Base-by-base conservation (phyloP, 1,140 invertebrate genomes). In the Drosophila malerkotliana region DNA sequence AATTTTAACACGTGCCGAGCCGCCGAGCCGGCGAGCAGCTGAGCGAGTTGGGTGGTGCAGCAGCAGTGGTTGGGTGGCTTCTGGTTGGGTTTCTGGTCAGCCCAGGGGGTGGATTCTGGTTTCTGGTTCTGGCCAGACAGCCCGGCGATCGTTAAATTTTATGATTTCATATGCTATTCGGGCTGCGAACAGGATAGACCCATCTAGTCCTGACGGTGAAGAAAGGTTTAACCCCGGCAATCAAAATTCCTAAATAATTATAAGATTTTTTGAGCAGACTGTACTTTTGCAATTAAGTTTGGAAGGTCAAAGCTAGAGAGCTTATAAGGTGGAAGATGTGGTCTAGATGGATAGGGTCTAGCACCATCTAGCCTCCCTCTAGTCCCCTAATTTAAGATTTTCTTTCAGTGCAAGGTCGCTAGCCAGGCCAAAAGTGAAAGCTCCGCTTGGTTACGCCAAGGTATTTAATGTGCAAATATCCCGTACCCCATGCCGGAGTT, bases 401-500 rank as follows among this genome's bases (percentile, higher is more conserved):
- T 67, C 26, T 52, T n/a, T 15, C 14, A 15, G 34, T 67, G 60
- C 28, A 24, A 32, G 9, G 28, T 28, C 14, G n/a, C 47, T 37
- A n/a, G 30, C 28, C 12, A 32, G 62, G 44, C 18, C 68, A 87
- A 91, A 91, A 80, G 81, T 79, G 76, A 80, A 84, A 84, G 79
- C 66, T 44, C 68, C 52, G 18, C 37, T 48, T 41, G 34, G 53
- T 60, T 77, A 74, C 79, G 75, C 79, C 68, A 73, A 73, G 77
- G 78, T 84, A 88, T 91, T 90, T 90, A 84, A 90, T 79, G 83
- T 90, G 77, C 85, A 89, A 90, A 90, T 63, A 89, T 44, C 84
- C 77, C 77, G 83, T 69, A 72, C 83, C 72, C 63, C 56, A 18
- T 32, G 10, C 44, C 30, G 21, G 28, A 49, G 47, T 51, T 21